These are phyloP conservation scores for Tinea semifulvella DNA, from an alignment of 2,888 invertebrate genomes.

Conservation along the genomic window DNA sequence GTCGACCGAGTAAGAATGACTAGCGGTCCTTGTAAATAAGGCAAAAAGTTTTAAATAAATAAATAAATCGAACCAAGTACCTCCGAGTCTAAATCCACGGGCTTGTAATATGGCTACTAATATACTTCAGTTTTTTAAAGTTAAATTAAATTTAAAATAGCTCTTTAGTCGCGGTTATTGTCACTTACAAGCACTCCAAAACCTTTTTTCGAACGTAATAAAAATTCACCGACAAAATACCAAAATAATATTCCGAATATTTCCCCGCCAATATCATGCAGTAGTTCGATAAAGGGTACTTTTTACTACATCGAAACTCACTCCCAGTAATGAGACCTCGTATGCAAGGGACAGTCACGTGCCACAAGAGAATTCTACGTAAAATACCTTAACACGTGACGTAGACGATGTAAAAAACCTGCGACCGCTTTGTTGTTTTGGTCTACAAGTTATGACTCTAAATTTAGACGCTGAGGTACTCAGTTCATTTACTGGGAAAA, in stretches of 20 bases:
- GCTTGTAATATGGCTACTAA: no score
- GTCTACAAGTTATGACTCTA: neutral
- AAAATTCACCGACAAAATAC: constrained; percentile 1
- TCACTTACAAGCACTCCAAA: neutral
- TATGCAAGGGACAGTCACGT: constrained; percentile 11
- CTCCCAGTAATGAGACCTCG: constrained; percentile 10
- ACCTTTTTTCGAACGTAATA: neutral
- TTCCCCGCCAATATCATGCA: constrained; percentile 4
- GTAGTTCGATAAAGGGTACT: constrained; percentile 2
- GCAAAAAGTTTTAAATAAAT: no score
- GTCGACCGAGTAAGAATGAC: no score
- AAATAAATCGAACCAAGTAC: no score
- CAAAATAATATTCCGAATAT: constrained; percentile 1
- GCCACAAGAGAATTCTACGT: neutral
- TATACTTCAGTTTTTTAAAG: no score
- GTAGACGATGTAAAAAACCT: constrained; percentile 1
- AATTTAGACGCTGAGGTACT: neutral
- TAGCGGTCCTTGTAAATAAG: no score
- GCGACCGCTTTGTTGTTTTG: no score
- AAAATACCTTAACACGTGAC: neutral
- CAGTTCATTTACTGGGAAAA: neutral
- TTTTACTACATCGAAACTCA: constrained; percentile 10
- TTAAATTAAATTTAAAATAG: no score
- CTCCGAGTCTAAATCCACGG: no score
- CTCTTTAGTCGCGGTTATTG: no score